Percentiles rank a stretch among this genome's conserved stretches.
These are phyloP conservation scores for Artemisiospiza belli DNA, from an alignment of 2,113 vertebrate genomes.

Conservation along the genomic window DNA sequence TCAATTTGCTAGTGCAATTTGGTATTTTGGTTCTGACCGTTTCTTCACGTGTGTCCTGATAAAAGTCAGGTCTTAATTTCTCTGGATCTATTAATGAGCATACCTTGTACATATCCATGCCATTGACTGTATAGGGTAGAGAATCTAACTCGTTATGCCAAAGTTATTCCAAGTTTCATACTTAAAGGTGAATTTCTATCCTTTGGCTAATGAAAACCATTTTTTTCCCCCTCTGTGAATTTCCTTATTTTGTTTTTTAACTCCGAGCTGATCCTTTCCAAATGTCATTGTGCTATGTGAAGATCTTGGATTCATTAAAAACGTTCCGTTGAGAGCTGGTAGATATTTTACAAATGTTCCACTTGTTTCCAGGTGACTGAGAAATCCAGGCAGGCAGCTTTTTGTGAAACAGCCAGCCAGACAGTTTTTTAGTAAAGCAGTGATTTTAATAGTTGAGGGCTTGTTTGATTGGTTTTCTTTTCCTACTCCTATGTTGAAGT, in stretches of 20 bases:
- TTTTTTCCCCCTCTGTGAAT: slow-evolving; percentile 22
- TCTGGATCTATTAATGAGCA: not conserved
- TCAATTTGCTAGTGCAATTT: not conserved
- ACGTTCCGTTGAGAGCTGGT: slow-evolving; percentile 28
- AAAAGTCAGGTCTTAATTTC: not conserved
- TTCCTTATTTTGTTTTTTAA: slow-evolving; percentile 47
- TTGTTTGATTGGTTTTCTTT: not conserved
- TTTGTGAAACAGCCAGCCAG: not conserved
- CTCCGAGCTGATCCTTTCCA: slow-evolving; percentile 62
- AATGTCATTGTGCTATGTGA: slow-evolving; percentile 56
- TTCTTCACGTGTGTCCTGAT: not conserved
- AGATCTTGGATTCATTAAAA: slow-evolving; percentile 67
- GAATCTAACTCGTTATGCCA: not conserved
- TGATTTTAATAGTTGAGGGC: not conserved
- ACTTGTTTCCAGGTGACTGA: slow-evolving; percentile 47
- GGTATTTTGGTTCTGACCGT: not conserved
- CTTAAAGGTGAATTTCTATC: slow-evolving; percentile 58
- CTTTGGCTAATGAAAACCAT: slow-evolving; percentile 43
- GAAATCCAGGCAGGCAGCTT: not conserved
- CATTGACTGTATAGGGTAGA: not conserved
- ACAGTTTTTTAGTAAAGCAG: not conserved
- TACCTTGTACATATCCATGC: not conserved
- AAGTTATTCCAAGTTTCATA: not conserved
- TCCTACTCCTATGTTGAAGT: not conserved
- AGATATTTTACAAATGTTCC: slow-evolving; percentile 53